Evolutionary conservation across 2,888 invertebrate genomes (phyloP).

Genomic region (Lutraria lutraria): DNA sequence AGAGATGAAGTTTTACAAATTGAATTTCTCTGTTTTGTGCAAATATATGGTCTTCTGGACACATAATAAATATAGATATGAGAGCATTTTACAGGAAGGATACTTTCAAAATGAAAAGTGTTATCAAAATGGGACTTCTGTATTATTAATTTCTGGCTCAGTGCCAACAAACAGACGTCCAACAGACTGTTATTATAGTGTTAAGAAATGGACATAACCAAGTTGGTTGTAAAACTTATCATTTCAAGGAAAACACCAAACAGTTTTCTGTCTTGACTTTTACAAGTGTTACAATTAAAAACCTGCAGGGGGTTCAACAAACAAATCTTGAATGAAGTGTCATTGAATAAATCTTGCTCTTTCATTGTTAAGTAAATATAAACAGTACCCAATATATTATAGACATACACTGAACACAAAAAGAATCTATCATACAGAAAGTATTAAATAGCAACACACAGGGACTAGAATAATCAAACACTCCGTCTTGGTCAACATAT

Average conservation of each 20-base stretch:
- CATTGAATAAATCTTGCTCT: conserved; percentile 42
- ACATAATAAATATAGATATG: too few relatives aligned
- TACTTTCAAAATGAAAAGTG: too few relatives aligned
- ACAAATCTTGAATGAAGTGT: conserved; percentile 42
- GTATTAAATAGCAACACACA: conserved; percentile 34
- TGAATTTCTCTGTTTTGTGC: too few relatives aligned
- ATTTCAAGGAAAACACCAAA: neutral
- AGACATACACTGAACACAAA: neutral
- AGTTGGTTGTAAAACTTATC: conserved; percentile 6
- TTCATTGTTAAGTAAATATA: conserved; percentile 35
- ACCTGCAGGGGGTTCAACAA: conserved; percentile 34
- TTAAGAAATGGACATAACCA: too few relatives aligned
- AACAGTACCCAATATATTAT: neutral
- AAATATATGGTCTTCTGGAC: too few relatives aligned
- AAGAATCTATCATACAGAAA: neutral
- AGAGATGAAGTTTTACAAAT: too few relatives aligned
- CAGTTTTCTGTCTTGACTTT: neutral
- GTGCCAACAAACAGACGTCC: too few relatives aligned
- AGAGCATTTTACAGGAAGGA: too few relatives aligned
- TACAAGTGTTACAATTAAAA: conserved; percentile 38
- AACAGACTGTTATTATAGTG: too few relatives aligned
- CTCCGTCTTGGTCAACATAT: conserved; percentile 23
- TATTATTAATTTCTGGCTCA: too few relatives aligned
- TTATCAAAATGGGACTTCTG: too few relatives aligned
- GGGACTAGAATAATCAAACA: conserved; percentile 30